A percentile compares a stretch with the other conserved stretches of the same genome.
Conservation (phyloP, 2,797 vertebrate genomes). For the Neopelma chrysocephalum region DNA sequence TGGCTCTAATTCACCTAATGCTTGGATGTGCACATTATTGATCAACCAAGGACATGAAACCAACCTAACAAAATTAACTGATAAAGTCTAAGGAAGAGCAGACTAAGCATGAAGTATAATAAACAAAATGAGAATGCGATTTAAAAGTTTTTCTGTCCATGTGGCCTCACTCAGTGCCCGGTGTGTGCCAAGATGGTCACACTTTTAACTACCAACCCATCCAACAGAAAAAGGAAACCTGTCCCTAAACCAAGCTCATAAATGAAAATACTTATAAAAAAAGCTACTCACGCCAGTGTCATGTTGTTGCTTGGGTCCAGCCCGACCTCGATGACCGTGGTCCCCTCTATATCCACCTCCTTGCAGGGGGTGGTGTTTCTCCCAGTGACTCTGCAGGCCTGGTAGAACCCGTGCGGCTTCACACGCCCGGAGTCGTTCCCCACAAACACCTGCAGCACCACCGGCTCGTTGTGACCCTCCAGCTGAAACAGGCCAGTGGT, state of each 20-base stretch:
- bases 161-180: not conserved
- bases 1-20: not conserved
- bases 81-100: not conserved
- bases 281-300: slow-evolving; percentile 90
- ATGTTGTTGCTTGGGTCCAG: slow-evolving; percentile 93
- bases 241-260: not conserved
- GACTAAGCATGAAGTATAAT: not conserved
- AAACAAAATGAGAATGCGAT: not conserved
- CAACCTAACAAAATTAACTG: not conserved
- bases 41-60: not conserved
- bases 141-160: not conserved
- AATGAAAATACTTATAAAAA: fast-evolving
- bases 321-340: slow-evolving; percentile 95
- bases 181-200: not conserved
- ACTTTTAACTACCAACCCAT: not conserved
- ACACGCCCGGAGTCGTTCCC: slow-evolving; percentile 95
- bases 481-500: slow-evolving; percentile 76
- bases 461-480: slow-evolving; percentile 93
- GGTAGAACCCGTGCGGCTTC: slow-evolving; percentile 98
- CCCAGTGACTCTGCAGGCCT: slow-evolving; percentile 95
- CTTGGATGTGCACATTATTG: not conserved
- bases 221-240: fast-evolving
- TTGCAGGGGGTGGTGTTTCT: slow-evolving; percentile 97
- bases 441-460: slow-evolving; percentile 94
- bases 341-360: slow-evolving; percentile 95